Evolutionary conservation across 1,140 invertebrate species (phyloP).

Genomic region (Tetragonula clypearis): DNA sequence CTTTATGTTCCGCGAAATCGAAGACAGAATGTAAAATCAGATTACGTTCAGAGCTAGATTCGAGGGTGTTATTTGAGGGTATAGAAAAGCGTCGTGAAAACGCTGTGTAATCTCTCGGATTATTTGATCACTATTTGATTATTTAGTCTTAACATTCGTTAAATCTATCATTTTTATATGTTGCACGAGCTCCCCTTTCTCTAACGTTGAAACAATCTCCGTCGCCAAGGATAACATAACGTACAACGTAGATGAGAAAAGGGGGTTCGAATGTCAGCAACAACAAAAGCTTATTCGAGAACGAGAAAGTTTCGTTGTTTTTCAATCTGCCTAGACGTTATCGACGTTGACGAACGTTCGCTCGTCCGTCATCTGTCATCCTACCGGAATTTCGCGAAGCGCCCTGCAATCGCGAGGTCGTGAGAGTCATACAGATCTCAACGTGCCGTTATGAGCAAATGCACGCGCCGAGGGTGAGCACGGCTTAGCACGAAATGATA

Average conservation of each 20-base stretch:
- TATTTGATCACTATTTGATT: too few relatives aligned
- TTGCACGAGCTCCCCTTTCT: constrained; percentile 46
- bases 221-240: background rate
- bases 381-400: background rate
- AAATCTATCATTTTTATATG: background rate
- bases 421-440: constrained; percentile 38
- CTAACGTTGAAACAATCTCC: constrained; percentile 37
- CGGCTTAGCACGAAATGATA: constrained; percentile 65
- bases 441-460: constrained; percentile 41
- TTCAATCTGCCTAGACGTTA: background rate
- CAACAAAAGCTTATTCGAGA: background rate
- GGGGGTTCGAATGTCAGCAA: background rate
- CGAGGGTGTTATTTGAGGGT: background rate
- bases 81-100: constrained; percentile 41
- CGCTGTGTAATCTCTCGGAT: background rate
- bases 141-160: too few relatives aligned
- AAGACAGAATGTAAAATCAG: background rate
- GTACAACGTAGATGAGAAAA: too few relatives aligned
- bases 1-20: background rate
- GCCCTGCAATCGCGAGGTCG: constrained; percentile 4
- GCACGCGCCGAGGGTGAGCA: constrained; percentile 43
- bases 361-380: background rate
- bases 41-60: background rate
- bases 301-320: constrained; percentile 9
- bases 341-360: background rate